Evolutionary conservation across 2,113 vertebrate species (phyloP).

Genomic region (Nibea albiflora): DNA sequence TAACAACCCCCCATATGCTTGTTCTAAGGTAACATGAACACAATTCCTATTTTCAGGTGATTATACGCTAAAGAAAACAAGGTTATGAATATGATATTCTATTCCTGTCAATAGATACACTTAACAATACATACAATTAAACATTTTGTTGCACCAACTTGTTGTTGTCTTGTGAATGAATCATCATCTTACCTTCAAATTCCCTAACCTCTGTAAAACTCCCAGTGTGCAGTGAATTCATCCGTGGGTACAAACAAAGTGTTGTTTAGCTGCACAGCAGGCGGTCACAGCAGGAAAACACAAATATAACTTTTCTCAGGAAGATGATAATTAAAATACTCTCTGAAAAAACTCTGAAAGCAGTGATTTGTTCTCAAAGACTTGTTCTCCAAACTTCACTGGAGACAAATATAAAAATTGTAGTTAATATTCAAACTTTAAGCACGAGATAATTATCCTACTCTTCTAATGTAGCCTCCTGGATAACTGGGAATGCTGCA

Average conservation of each 20-base stretch:
- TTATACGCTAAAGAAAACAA: too few species aligned
- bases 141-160: neutral
- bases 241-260: neutral
- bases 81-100: too few species aligned
- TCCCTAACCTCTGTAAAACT: too few species aligned
- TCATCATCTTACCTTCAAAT: too few species aligned
- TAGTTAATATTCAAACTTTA: slow-evolving; percentile 53
- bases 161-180: neutral
- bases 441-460: slow-evolving; percentile 48
- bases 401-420: slow-evolving; percentile 35
- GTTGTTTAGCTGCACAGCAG: slow-evolving; percentile 6
- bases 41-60: too few species aligned
- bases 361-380: slow-evolving; percentile 29
- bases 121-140: too few species aligned
- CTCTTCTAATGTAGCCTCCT: slow-evolving; percentile 34
- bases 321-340: neutral
- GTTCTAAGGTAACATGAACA: too few species aligned
- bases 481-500: slow-evolving; percentile 39
- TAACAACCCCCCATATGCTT: too few species aligned
- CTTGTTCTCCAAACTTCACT: slow-evolving; percentile 32
- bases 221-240: neutral
- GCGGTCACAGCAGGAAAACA: neutral
- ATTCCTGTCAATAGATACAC: too few species aligned
- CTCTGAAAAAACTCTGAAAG: slow-evolving; percentile 21
- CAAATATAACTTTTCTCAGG: neutral